Percentiles rank a stretch among this genome's conserved stretches.
These are phyloP conservation scores for Oreonectes daqikongensis DNA, from an alignment of 2,797 vertebrate genomes.

Conservation along the genomic window DNA sequence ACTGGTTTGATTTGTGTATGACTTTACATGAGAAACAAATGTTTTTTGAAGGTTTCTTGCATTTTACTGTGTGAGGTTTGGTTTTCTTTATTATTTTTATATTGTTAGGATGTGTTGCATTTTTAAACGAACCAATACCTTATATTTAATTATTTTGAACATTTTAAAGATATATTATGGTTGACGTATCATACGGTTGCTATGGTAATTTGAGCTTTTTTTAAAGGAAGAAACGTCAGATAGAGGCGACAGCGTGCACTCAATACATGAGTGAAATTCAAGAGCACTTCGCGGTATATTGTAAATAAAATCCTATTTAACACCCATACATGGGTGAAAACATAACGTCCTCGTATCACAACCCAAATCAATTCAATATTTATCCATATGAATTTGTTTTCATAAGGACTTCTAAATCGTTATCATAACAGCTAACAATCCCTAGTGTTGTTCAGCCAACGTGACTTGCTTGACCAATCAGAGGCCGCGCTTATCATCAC, in stretches of 20 bases:
- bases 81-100: too few relatives aligned
- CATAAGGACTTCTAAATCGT: not conserved
- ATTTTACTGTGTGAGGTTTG: too few relatives aligned
- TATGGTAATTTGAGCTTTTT: not conserved
- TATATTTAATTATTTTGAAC: too few relatives aligned
- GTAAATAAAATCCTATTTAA: not conserved
- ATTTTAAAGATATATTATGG: too few relatives aligned
- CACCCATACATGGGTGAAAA: not conserved
- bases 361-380: not conserved
- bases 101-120: too few relatives aligned
- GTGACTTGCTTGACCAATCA: not conserved
- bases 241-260: too few relatives aligned
- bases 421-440: slow-evolving; percentile 9
- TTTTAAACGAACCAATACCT: too few relatives aligned
- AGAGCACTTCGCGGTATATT: not conserved
- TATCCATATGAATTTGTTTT: not conserved
- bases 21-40: too few relatives aligned
- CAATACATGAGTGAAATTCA: not conserved
- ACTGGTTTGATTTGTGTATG: too few relatives aligned
- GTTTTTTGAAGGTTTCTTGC: not conserved
- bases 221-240: too few relatives aligned
- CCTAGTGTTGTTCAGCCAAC: not conserved
- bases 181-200: not conserved
- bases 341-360: not conserved
- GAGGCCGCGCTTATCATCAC: not conserved